phyloP scores from a whole-genome alignment of 2,888 invertebrate genomes.

The Amiota communis region DNA sequence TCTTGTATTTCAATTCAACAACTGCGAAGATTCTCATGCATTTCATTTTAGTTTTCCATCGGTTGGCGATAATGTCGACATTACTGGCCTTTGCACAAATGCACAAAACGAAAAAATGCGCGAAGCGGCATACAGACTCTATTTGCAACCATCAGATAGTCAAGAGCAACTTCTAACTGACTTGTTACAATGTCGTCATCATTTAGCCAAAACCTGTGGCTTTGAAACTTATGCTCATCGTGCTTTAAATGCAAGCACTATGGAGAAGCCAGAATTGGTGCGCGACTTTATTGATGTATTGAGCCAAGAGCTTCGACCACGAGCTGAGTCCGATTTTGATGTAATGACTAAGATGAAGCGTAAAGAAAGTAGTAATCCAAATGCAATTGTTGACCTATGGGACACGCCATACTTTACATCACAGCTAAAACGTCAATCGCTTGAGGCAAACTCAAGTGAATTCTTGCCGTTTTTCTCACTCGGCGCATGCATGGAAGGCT shows the following conservation, averaged over 20 bases:
- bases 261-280: constrained; percentile 86
- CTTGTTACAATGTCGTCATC: constrained; percentile 82
- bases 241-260: constrained; percentile 90
- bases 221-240: constrained; percentile 92
- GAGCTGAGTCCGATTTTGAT: constrained; percentile 84
- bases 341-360: constrained; percentile 84
- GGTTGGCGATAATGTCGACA: constrained; percentile 82
- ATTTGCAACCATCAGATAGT: constrained; percentile 82
- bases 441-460: constrained; percentile 81
- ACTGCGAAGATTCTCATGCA: background rate
- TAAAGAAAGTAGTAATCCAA: constrained; percentile 58
- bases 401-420: constrained; percentile 90
- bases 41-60: constrained; percentile 74
- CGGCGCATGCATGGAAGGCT: constrained; percentile 96
- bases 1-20: background rate
- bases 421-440: constrained; percentile 81
- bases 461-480: constrained; percentile 91
- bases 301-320: constrained; percentile 79
- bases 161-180: constrained; percentile 85
- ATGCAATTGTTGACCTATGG: constrained; percentile 79
- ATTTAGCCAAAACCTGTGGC: constrained; percentile 90
- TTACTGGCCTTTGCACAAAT: constrained; percentile 89
- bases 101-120: constrained; percentile 84
- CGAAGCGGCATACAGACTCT: constrained; percentile 91
- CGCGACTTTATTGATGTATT: constrained; percentile 85